phyloP scores from a whole-genome alignment of 2,797 vertebrate species.

The Gymnodraco acuticeps region DNA sequence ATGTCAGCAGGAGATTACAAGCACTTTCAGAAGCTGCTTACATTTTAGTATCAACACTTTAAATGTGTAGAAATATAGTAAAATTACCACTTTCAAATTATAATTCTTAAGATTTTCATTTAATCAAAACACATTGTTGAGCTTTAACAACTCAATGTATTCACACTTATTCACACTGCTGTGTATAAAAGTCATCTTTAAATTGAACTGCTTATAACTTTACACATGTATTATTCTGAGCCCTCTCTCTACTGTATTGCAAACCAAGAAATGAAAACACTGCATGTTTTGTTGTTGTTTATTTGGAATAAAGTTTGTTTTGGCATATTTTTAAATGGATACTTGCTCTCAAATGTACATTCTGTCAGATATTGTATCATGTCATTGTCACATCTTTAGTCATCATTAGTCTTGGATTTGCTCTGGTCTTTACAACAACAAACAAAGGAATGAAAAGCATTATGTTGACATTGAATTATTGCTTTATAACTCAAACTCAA shows the following conservation, averaged over 20 bases:
- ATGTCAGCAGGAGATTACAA: not conserved
- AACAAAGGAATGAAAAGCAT: too few relatives aligned
- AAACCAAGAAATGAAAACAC: not conserved
- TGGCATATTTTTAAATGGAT: not conserved
- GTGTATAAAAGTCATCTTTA: not conserved
- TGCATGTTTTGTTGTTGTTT: constrained; percentile 1
- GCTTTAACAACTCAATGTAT: not conserved
- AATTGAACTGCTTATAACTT: not conserved
- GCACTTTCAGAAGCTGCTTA: not conserved
- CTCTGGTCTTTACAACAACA: too few relatives aligned
- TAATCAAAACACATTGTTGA: not conserved
- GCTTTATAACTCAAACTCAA: not conserved
- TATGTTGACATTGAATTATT: not conserved
- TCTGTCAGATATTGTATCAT: not conserved
- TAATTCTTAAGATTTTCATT: not conserved
- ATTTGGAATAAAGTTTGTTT: not conserved
- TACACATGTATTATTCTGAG: too few relatives aligned
- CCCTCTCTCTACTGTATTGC: not conserved
- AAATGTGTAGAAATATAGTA: too few relatives aligned
- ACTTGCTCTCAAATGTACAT: not conserved
- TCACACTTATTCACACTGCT: not conserved
- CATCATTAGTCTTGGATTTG: not conserved
- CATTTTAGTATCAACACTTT: not conserved
- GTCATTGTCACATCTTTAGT: not conserved
- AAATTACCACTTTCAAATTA: too few relatives aligned